A percentile compares a stretch with the other conserved stretches of the same genome.
These are phyloP conservation scores for Aleiodes alternator DNA, from an alignment of 2,888 invertebrate genomes.

Conservation along the genomic window DNA sequence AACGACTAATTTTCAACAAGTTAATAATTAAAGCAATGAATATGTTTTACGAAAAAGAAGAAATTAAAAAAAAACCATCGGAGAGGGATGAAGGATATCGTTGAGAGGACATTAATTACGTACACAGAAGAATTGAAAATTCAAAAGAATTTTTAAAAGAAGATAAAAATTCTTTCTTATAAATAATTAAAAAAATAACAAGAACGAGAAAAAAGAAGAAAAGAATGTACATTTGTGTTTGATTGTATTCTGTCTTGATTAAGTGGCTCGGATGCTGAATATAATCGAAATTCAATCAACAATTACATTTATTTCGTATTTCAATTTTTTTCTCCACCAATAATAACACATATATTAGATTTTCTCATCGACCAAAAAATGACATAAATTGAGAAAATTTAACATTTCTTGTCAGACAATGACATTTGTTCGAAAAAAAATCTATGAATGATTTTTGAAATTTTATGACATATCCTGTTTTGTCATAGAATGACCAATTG, in stretches of 20 bases:
- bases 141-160: neutral
- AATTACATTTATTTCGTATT: conserved; percentile 19
- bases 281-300: conserved; percentile 69
- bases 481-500: too few relatives aligned
- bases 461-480: too few relatives aligned
- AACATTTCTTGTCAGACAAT: too few relatives aligned
- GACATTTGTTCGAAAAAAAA: too few relatives aligned
- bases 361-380: too few relatives aligned
- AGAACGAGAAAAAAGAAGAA: conserved; percentile 45
- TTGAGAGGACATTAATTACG: conserved; percentile 50
- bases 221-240: conserved; percentile 66
- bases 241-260: conserved; percentile 70
- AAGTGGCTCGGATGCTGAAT: conserved; percentile 68
- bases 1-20: neutral
- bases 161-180: conserved; percentile 60
- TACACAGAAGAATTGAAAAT: conserved; percentile 55
- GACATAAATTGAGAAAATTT: too few relatives aligned
- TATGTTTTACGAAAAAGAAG: conserved; percentile 11
- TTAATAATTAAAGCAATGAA: neutral
- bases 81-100: neutral
- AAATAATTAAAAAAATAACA: conserved; percentile 58
- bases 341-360: too few relatives aligned
- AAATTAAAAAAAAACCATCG: neutral
- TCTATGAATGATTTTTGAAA: too few relatives aligned
- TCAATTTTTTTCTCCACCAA: neutral